Base-by-base conservation (phyloP, 2,888 invertebrate genomes). In the Sceliomorpha sp. region DNA sequence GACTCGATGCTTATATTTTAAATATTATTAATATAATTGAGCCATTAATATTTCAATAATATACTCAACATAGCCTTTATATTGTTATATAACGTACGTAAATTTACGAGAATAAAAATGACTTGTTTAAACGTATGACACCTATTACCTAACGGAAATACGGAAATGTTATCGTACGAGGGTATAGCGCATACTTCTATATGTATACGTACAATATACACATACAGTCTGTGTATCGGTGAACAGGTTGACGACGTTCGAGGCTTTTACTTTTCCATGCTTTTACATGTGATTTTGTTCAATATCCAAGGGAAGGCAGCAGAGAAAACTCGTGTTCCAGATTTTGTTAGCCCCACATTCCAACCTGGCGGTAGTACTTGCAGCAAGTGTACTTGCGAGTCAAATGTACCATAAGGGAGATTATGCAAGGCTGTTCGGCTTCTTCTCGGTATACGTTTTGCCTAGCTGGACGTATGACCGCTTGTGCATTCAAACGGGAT, bases 251-350 rank as follows among this genome's bases (percentile, higher is more conserved):
- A 67, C 37, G 59, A 55, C 24, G 27, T 40, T 32, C 27, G 24
- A 40, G 34, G 78, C 80, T 80, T 81, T 82, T 77, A 81, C 72
- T 68, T 75, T 78, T 79, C 73, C 66, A 68, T 69, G 77, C 79
- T 79, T 80, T 80, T 77, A 76, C 42, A 47, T 51, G 50, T 53
- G 55, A 70, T 74, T 73, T 74, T 73, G 74, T 68, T 42, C 66
- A 10, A 40, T 42, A 27, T 42, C 44, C 8, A 26, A 42, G 26
- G 47, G 24, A 50, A 40, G 29, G 44, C 44, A 26, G 42, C 31
- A 53, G 32, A 50, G 32, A 50, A 37, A 71, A 60, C 58, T 37
- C 39, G 53, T 39, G 72, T 63, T 73, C 74, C 70, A 72, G 74
- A 79, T 80, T 77, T 76, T 53, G 74, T 80, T 76, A 75, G 67